A percentile compares a stretch with the other conserved stretches of the same genome.
Conservation (phyloP, 2,888 invertebrate species). For the Gymnosoma rotundatum region DNA sequence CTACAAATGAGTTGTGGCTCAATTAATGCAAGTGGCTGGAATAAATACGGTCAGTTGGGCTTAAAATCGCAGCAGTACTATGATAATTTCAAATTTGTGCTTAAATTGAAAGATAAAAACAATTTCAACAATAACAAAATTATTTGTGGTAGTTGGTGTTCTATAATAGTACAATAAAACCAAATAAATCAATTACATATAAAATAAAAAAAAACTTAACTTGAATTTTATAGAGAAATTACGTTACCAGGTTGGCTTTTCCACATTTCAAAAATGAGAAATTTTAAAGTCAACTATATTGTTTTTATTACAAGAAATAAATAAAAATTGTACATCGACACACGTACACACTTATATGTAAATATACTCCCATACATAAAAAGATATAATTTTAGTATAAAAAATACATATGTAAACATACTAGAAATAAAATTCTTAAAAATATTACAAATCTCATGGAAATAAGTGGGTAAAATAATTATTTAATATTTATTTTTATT, state of each 20-base stretch:
- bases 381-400: not conserved
- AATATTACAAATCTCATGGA: not conserved
- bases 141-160: constrained; percentile 83
- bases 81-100: constrained; percentile 76
- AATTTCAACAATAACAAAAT: constrained; percentile 75
- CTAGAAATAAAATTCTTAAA: too few relatives aligned
- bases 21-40: constrained; percentile 90
- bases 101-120: constrained; percentile 73
- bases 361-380: not conserved
- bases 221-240: not conserved
- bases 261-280: not conserved
- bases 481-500: not conserved
- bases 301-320: constrained; percentile 43
- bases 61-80: constrained; percentile 68
- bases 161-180: constrained; percentile 68
- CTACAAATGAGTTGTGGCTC: constrained; percentile 86
- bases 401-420: too few relatives aligned
- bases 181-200: not conserved
- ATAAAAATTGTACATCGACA: constrained; percentile 38
- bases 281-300: constrained; percentile 37
- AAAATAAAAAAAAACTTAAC: not conserved
- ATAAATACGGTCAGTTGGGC: constrained; percentile 90
- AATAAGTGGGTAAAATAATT: constrained; percentile 16
- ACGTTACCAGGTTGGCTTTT: too few relatives aligned
- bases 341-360: not conserved